A percentile compares a stretch with the other conserved stretches of the same genome.
These are phyloP conservation scores for Stenchaetothrips biformis DNA, from an alignment of 2,888 invertebrate genomes.

Conservation along the genomic window DNA sequence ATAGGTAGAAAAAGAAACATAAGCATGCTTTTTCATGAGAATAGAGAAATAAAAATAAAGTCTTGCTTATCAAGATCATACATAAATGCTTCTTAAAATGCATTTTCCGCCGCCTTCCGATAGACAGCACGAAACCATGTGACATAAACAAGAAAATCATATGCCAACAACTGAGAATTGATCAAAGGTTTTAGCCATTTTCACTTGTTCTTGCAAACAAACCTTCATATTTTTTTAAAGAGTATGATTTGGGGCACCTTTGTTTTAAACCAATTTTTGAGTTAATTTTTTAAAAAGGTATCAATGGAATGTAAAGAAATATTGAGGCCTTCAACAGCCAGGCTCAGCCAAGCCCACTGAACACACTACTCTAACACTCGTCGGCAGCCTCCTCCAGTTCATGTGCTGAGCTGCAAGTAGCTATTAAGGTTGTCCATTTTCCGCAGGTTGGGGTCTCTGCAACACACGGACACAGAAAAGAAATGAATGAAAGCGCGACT, in stretches of 20 bases:
- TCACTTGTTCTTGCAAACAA: neutral
- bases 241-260: neutral
- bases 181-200: neutral
- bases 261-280: neutral
- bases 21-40: neutral
- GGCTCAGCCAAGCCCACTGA: constrained; percentile 18
- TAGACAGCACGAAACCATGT: neutral
- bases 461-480: neutral
- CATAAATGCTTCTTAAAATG: constrained; percentile 18
- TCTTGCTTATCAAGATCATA: neutral
- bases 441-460: neutral
- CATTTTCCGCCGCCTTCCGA: neutral
- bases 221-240: neutral
- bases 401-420: constrained; percentile 18
- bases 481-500: neutral
- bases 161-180: neutral
- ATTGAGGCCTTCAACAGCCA: constrained; percentile 12
- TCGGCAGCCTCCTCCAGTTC: neutral
- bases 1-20: neutral
- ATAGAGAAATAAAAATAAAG: constrained; percentile 13
- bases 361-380: neutral
- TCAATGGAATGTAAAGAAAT: constrained; percentile 18
- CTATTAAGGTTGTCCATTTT: constrained; percentile 13
- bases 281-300: neutral
- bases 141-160: neutral